Conservation (phyloP, 1,140 invertebrate species). For the Platyscapa corneri region DNA sequence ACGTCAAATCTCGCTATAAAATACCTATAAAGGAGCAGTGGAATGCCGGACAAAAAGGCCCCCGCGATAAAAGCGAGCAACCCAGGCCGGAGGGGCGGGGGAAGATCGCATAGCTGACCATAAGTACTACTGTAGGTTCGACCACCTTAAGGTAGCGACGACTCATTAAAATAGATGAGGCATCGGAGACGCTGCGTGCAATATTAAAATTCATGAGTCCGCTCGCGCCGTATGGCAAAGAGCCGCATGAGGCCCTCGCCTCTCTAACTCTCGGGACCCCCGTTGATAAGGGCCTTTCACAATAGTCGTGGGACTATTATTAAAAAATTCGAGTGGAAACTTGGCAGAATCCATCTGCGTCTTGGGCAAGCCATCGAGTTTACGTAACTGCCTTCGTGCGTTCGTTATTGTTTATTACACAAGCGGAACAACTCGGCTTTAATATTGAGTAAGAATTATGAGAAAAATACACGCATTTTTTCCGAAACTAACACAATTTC, state of each 20-base stretch:
- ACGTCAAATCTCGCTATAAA: not conserved
- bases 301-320: not conserved
- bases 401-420: too few species aligned
- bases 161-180: constrained; percentile 51
- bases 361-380: too few species aligned
- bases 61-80: not conserved
- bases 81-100: not conserved
- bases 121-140: constrained; percentile 23
- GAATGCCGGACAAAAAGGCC: constrained; percentile 20
- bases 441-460: too few species aligned
- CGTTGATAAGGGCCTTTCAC: not conserved
- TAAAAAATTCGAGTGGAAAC: not conserved
- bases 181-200: constrained; percentile 4
- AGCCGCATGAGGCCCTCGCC: not conserved
- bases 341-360: too few species aligned
- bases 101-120: constrained; percentile 6
- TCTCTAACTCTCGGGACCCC: not conserved
- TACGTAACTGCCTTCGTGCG: too few species aligned
- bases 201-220: constrained; percentile 46
- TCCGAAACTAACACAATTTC: too few species aligned
- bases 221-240: not conserved
- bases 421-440: too few species aligned
- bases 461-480: too few species aligned
- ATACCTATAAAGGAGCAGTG: constrained; percentile 7
- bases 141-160: not conserved